Conservation (phyloP, 2,797 vertebrate genomes). For the Garrulus glandarius region DNA sequence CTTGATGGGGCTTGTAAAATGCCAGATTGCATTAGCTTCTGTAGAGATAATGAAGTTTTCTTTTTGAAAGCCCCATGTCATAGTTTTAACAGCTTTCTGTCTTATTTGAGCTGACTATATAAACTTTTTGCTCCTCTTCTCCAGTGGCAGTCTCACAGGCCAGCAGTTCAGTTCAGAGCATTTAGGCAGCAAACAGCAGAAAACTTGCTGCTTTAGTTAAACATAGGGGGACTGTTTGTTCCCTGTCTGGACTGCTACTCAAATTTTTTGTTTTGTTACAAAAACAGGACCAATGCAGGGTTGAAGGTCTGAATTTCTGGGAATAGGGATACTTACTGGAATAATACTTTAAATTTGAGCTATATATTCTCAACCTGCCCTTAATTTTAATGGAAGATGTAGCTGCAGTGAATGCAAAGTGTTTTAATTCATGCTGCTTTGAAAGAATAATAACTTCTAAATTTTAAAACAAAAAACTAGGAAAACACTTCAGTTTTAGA, state of each 20-base stretch:
- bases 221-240: background rate
- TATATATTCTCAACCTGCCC: background rate
- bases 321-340: background rate
- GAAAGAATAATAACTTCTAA: background rate
- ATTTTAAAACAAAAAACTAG: background rate
- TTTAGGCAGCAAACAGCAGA: background rate
- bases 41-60: background rate
- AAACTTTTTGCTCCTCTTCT: background rate
- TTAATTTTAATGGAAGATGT: background rate
- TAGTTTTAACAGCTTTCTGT: background rate
- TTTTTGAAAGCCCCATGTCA: background rate
- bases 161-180: background rate
- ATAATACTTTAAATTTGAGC: background rate
- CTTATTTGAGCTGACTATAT: background rate
- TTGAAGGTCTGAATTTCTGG: background rate
- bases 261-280: background rate
- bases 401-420: background rate
- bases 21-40: background rate
- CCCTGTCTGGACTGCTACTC: background rate
- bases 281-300: background rate
- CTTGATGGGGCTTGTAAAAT: background rate
- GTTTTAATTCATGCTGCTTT: background rate
- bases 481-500: background rate
- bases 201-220: background rate
- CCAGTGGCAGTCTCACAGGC: fast-evolving